Conservation (phyloP, 30 jellyfish, hydroid and myxozoan genomes). For the Hydractinia echinata region DNA sequence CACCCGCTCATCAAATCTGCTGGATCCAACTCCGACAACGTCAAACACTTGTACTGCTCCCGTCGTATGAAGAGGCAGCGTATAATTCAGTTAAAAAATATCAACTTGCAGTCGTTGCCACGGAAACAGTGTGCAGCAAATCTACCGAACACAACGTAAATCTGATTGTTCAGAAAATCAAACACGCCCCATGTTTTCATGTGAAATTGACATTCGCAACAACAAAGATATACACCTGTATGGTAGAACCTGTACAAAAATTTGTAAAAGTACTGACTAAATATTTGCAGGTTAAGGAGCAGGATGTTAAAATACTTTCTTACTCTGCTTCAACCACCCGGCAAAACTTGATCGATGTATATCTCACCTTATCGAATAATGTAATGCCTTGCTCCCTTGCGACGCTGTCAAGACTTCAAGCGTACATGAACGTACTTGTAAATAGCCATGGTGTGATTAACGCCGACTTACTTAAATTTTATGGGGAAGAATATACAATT, state of each 20-base stretch:
- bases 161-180: background rate
- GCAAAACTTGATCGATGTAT: background rate
- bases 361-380: background rate
- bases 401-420: background rate
- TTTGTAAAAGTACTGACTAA: background rate
- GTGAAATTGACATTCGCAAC: slow-evolving; percentile 1
- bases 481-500: background rate
- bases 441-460: background rate
- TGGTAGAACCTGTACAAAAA: slow-evolving; percentile 10
- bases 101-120: background rate
- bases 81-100: background rate
- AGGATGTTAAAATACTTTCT: background rate
- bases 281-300: background rate
- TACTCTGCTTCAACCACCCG: background rate
- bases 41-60: background rate
- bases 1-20: background rate
- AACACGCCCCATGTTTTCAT: background rate
- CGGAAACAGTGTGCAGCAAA: background rate
- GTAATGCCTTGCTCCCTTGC: background rate
- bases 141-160: background rate
- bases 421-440: background rate
- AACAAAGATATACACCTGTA: background rate
- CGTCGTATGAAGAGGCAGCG: background rate
- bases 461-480: background rate
- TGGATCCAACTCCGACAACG: background rate